Evolutionary conservation across 2,113 vertebrate species (phyloP), one percentile per base, ranked within the genome.

Genomic region (Accipiter cooperii): DNA sequence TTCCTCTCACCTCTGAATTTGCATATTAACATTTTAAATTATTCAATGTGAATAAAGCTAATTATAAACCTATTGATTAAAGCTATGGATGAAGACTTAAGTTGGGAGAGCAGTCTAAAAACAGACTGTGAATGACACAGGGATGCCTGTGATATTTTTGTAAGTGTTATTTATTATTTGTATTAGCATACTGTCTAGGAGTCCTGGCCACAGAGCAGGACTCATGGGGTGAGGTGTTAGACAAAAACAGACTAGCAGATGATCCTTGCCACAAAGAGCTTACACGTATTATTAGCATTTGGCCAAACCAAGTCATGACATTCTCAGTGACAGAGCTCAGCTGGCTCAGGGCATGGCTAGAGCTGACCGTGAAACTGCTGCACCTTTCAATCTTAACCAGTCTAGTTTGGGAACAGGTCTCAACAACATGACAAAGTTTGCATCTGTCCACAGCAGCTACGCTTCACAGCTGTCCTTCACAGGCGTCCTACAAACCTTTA

Each of bases 121-220:
- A 49, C 55, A 94, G 93, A n/a, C 78, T 83, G 84, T 73, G 78
- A 94, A 80, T 47, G 57, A 96, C 78, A 95, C 5, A 76, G 79
- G 70, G 95, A 94, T 95, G 85, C 49, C 63, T 88, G 90, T 66
- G 96, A 93, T 97, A 96, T 96, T 97, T 96, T 95, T 92, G 58
- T 95, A 96, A 95, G 85, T 51, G 92, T 95, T 96, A 96, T 95
- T 96, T 96, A 96, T 94, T 96, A 89, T 96, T 94, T 94, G 76
- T 93, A 92, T 93, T 95, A 94, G 86, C 92, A 92, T 86, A 96
- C 88, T 90, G 80, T 94, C 92, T 88, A 88, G 85, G 88, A 97
- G 95, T 71, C 69, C 90, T 95, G 95, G 95, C 95, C 61, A 58
- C 4, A 1, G 88, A 92, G 49, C 83, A 89, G 93, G 68, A 90